Conservation (phyloP, 2,888 invertebrate species). For the Apamea anceps region DNA sequence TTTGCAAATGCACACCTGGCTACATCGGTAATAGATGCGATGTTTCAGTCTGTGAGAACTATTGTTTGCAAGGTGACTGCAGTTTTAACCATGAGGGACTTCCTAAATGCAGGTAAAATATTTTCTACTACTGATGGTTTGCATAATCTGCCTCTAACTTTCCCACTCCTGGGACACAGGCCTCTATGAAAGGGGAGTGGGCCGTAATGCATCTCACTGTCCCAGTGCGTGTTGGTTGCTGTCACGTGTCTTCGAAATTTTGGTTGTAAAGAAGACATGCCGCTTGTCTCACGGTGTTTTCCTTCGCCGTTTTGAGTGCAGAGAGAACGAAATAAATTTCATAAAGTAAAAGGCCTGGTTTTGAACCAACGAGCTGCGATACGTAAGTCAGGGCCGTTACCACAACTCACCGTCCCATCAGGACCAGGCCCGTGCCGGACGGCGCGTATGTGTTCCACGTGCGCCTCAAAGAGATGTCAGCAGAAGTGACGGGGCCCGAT, state of each 20-base stretch:
- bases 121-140: background rate
- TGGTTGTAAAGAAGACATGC: background rate
- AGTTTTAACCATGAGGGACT: background rate
- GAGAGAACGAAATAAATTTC: background rate
- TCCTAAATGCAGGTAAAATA: conserved; percentile 11
- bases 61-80: conserved; percentile 5
- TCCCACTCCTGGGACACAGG: background rate
- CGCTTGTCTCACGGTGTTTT: background rate
- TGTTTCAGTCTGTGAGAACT: background rate
- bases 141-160: background rate
- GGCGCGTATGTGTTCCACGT: no score
- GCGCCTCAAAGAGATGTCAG: no score
- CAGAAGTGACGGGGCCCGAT: no score
- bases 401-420: no score
- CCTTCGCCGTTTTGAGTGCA: background rate
- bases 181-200: background rate
- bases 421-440: no score
- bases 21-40: conserved; percentile 3
- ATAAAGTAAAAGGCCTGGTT: background rate
- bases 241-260: background rate
- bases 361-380: background rate
- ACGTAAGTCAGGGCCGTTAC: background rate
- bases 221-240: background rate
- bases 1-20: background rate
- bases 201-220: no score